Evolutionary conservation across 2,113 vertebrate species (phyloP).

Genomic region (Grammomys dolichurus): DNA sequence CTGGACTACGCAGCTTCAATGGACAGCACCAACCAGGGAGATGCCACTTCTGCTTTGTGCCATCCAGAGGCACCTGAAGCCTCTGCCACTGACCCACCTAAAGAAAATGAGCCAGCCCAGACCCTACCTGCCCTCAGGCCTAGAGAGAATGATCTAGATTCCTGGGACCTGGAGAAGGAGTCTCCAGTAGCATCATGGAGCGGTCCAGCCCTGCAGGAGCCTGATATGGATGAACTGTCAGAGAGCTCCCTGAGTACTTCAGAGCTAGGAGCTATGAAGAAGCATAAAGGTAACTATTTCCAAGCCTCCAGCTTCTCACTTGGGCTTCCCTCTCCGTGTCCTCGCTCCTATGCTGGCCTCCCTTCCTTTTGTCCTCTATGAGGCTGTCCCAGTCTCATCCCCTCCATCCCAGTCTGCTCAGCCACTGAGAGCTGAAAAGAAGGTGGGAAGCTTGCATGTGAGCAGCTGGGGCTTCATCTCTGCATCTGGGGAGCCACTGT

Average conservation of each 20-base stretch:
- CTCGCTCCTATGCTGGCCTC: background rate
- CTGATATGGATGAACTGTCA: slow-evolving; percentile 90
- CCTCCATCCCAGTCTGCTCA: too few species aligned
- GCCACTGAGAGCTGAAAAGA: accelerated
- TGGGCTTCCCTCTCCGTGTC: accelerated
- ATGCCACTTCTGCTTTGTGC: slow-evolving; percentile 66
- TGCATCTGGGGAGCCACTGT: accelerated
- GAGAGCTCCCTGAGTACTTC: slow-evolving; percentile 93
- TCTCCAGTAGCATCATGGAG: slow-evolving; percentile 86
- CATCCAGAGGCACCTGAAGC: slow-evolving; percentile 48
- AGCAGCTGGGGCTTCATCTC: background rate
- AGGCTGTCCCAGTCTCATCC: too few species aligned
- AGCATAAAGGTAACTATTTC: slow-evolving; percentile 91
- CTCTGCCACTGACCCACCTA: slow-evolving; percentile 65
- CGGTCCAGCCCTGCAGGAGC: slow-evolving; percentile 86
- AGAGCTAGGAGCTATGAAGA: slow-evolving; percentile 91
- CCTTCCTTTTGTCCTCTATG: background rate
- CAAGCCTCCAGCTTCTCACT: background rate
- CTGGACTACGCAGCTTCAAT: slow-evolving; percentile 94
- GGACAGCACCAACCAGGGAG: slow-evolving; percentile 90
- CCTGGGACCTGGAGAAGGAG: slow-evolving; percentile 83
- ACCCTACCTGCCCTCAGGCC: background rate
- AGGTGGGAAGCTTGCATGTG: background rate
- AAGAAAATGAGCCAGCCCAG: slow-evolving; percentile 13
- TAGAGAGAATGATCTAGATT: slow-evolving; percentile 73